These are phyloP conservation scores for Paralinhomoeus sp. DNA, from an alignment of 2,888 invertebrate genomes.

Conservation along the genomic window DNA sequence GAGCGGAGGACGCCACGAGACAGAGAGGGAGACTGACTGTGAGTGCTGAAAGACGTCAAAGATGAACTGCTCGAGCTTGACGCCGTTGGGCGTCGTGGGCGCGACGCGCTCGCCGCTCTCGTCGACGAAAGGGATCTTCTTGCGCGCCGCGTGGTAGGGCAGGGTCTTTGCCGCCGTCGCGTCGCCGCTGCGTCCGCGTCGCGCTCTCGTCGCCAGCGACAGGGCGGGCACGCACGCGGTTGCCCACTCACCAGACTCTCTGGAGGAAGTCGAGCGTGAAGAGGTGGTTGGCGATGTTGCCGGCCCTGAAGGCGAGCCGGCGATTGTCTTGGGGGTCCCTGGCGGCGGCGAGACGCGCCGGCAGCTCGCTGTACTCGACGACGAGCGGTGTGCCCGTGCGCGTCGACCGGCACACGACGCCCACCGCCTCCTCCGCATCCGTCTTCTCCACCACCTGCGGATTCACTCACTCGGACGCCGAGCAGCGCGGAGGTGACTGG, in stretches of 20 bases:
- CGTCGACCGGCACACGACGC: slow-evolving; percentile 67
- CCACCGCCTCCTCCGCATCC: slow-evolving; percentile 71
- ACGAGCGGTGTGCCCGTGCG: slow-evolving; percentile 16
- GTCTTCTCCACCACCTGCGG: slow-evolving; percentile 62
- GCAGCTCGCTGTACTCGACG: slow-evolving; percentile 91
- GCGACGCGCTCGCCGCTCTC: slow-evolving; percentile 29
- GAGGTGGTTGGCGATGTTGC: slow-evolving; percentile 94
- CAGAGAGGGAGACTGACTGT: no score
- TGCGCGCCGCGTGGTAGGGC: slow-evolving; percentile 78
- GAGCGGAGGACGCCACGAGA: no score
- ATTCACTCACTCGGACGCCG: no score
- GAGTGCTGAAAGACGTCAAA: slow-evolving; percentile 93
- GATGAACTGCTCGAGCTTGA: slow-evolving; percentile 96
- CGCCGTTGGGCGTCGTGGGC: slow-evolving; percentile 68
- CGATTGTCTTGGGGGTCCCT: slow-evolving; percentile 34
- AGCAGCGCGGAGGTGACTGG: not conserved
- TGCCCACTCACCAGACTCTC: slow-evolving; percentile 43
- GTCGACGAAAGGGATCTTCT: slow-evolving; percentile 74
- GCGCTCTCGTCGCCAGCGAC: no score
- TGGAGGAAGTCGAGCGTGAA: slow-evolving; percentile 65
- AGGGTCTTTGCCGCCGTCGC: no score
- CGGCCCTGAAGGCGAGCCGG: slow-evolving; percentile 64
- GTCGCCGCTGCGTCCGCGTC: no score
- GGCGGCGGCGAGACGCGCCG: slow-evolving; percentile 54
- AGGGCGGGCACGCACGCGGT: no score